A percentile compares a stretch with the other conserved stretches of the same genome.
Evolutionary conservation across 1,140 invertebrate genomes (phyloP).

Genomic region (Tribolium madens): DNA sequence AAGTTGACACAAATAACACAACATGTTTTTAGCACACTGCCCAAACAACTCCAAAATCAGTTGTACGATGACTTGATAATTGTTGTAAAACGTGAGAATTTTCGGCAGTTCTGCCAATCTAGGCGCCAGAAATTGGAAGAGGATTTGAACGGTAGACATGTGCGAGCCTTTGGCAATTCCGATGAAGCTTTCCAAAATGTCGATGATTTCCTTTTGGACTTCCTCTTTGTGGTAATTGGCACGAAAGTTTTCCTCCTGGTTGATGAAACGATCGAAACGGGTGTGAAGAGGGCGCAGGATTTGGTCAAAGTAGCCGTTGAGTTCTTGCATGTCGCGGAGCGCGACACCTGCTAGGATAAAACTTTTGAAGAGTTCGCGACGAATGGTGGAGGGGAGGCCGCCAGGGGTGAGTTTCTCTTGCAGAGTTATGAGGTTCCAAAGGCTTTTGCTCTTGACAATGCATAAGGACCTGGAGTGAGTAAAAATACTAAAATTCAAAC

Average conservation of each 20-base stretch:
- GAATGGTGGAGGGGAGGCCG: conserved; percentile 67
- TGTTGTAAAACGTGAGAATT: conserved; percentile 81
- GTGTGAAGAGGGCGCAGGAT: conserved; percentile 74
- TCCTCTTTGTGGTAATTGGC: conserved; percentile 70
- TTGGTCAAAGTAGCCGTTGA: conserved; percentile 69
- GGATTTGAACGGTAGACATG: conserved; percentile 70
- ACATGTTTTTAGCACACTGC: conserved; percentile 77
- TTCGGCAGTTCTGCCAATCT: conserved; percentile 76
- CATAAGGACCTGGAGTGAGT: conserved; percentile 61
- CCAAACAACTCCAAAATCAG: conserved; percentile 82
- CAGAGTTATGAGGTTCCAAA: conserved; percentile 65
- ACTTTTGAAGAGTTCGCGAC: conserved; percentile 69
- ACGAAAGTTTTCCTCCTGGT: conserved; percentile 70
- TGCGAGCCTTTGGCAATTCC: conserved; percentile 73
- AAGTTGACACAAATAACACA: conserved; percentile 74
- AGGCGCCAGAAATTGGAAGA: conserved; percentile 76
- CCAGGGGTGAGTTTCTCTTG: conserved; percentile 63
- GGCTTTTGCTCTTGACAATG: conserved; percentile 65
- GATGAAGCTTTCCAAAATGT: conserved; percentile 76
- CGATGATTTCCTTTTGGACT: conserved; percentile 72
- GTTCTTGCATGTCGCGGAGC: conserved; percentile 54
- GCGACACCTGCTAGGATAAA: conserved; percentile 69
- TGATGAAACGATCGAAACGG: conserved; percentile 71
- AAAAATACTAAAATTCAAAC: too few relatives aligned
- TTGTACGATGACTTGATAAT: conserved; percentile 85